These are phyloP conservation scores for Tachysurus vachellii DNA, from an alignment of 2,113 vertebrate species.

Conservation along the genomic window DNA sequence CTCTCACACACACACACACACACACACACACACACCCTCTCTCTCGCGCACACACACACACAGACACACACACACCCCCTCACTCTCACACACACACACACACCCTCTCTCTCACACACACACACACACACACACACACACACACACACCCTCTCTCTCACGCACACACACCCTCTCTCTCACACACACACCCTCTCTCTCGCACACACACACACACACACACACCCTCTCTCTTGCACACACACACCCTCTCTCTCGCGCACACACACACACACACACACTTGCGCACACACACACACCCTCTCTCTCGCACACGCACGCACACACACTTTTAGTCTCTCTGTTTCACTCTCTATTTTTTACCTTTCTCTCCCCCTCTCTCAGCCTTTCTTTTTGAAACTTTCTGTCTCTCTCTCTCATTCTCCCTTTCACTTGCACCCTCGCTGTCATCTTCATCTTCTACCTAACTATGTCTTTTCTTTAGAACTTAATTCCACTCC, in stretches of 20 bases:
- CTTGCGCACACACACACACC: too few species aligned
- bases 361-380: background rate
- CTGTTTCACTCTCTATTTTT: background rate
- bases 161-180: too few species aligned
- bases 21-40: too few species aligned
- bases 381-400: background rate
- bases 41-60: background rate
- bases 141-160: too few species aligned
- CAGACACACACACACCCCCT: too few species aligned
- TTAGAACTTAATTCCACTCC: background rate
- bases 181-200: constrained; percentile 4
- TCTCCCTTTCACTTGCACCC: background rate
- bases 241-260: background rate
- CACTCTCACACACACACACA: too few species aligned
- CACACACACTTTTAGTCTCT: background rate
- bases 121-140: too few species aligned
- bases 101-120: too few species aligned
- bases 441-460: background rate
- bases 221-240: too few species aligned
- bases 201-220: background rate
- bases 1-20: too few species aligned
- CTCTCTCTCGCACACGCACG: background rate
- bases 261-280: too few species aligned
- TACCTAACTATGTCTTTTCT: background rate
- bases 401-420: background rate